phyloP scores from a whole-genome alignment of 1,140 invertebrate species.

The Cydia strobilella region DNA sequence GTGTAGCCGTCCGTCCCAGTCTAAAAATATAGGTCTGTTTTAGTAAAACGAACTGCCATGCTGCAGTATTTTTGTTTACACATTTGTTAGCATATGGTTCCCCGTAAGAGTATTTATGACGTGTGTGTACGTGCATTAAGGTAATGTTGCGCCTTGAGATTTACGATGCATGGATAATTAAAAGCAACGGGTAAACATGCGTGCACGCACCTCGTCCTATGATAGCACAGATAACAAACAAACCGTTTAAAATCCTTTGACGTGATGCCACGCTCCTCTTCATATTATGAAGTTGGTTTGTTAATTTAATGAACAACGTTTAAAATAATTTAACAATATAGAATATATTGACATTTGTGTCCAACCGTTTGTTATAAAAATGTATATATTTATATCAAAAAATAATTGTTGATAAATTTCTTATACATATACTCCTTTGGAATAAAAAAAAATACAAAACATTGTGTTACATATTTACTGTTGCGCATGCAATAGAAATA shows the following conservation, averaged over 20 bases:
- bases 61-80: slow-evolving; percentile 26
- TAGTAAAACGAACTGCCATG: slow-evolving; percentile 8
- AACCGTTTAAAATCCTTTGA: slow-evolving; percentile 43
- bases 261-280: slow-evolving; percentile 37
- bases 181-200: slow-evolving; percentile 48
- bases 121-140: slow-evolving; percentile 41
- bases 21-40: not conserved
- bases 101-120: slow-evolving; percentile 45
- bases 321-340: too few species aligned
- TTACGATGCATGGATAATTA: slow-evolving; percentile 48
- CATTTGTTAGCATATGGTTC: slow-evolving; percentile 40
- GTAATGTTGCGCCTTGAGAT: slow-evolving; percentile 43
- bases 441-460: too few species aligned
- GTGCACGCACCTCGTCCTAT: slow-evolving; percentile 40
- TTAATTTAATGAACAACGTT: too few species aligned
- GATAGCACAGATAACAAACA: slow-evolving; percentile 39
- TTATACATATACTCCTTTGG: too few species aligned
- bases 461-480: too few species aligned
- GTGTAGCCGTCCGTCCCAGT: slow-evolving; percentile 4
- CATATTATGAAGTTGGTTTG: slow-evolving; percentile 13
- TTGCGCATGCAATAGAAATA: too few species aligned
- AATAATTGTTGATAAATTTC: too few species aligned
- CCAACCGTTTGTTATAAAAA: too few species aligned
- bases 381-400: too few species aligned
- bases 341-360: too few species aligned